Evolutionary conservation across 2,888 invertebrate genomes (phyloP).

Genomic region (Mamestra brassicae): DNA sequence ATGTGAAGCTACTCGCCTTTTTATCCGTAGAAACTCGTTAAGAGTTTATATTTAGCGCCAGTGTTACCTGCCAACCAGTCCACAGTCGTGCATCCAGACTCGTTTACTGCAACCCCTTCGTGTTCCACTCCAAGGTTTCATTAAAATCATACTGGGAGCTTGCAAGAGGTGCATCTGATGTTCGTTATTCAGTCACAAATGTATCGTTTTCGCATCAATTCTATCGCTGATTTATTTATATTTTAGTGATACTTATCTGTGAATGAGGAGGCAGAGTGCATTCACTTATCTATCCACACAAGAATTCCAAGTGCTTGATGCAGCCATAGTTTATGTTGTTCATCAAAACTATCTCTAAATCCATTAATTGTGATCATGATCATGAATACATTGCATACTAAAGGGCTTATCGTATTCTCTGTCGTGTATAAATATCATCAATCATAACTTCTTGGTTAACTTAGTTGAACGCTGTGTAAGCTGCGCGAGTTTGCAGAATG

Average conservation of each 20-base stretch:
- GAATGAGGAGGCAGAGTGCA: slow-evolving; percentile 3
- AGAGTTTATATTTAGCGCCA: slow-evolving; percentile 78
- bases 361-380: slow-evolving; percentile 10
- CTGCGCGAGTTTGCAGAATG: slow-evolving; percentile 24
- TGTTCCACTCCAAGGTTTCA: slow-evolving; percentile 42
- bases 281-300: slow-evolving; percentile 1
- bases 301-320: not conserved
- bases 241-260: not conserved
- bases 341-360: slow-evolving; percentile 1
- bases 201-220: slow-evolving; percentile 9
- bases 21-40: slow-evolving; percentile 69
- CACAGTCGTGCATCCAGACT: slow-evolving; percentile 73
- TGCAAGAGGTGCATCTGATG: slow-evolving; percentile 24
- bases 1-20: slow-evolving; percentile 50
- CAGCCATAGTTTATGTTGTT: not conserved
- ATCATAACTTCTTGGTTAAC: slow-evolving; percentile 33
- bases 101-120: slow-evolving; percentile 69
- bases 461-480: slow-evolving; percentile 9
- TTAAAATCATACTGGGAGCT: slow-evolving; percentile 41
- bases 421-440: slow-evolving; percentile 18
- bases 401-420: slow-evolving; percentile 5
- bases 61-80: slow-evolving; percentile 77
- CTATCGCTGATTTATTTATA: slow-evolving; percentile 1
- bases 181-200: slow-evolving; percentile 8
- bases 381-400: slow-evolving; percentile 22